phyloP scores from a whole-genome alignment of 30 jellyfish, hydroid and myxozoan species.

The Turritopsis rubra region DNA sequence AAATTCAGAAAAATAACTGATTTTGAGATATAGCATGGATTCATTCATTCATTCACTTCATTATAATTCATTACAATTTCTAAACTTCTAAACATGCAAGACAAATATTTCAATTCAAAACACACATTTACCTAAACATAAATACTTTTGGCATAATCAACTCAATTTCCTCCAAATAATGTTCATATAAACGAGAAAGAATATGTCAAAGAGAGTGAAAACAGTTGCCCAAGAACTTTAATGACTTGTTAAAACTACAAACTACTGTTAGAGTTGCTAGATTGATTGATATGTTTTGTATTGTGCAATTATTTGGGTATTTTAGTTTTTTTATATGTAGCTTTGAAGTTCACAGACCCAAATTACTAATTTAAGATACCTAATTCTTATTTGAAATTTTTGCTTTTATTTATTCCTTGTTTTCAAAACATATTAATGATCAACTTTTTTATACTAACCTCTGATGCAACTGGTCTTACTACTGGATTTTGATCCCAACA shows the following conservation, averaged over 20 bases:
- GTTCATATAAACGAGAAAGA: neutral
- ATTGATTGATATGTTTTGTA: neutral
- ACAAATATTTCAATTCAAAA: neutral
- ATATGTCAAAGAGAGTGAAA: neutral
- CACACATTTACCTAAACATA: neutral
- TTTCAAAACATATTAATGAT: neutral
- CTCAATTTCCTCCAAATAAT: neutral
- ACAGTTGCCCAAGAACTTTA: neutral
- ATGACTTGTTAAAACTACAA: neutral
- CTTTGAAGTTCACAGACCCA: neutral
- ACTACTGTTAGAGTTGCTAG: neutral
- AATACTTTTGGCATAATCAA: neutral
- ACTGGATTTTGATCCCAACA: conserved; percentile 10
- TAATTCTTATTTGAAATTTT: too few relatives aligned
- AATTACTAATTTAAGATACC: neutral
- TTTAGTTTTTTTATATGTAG: neutral
- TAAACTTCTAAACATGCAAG: too few relatives aligned
- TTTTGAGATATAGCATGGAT: too few relatives aligned
- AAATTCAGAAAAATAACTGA: too few relatives aligned
- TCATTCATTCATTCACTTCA: too few relatives aligned
- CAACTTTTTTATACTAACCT: neutral
- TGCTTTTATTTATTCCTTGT: neutral
- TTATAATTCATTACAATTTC: too few relatives aligned
- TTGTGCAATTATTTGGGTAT: neutral
- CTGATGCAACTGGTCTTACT: neutral